A percentile compares a stretch with the other conserved stretches of the same genome.
Conservation (phyloP, 2,113 vertebrate genomes). For the Merops nubicus region DNA sequence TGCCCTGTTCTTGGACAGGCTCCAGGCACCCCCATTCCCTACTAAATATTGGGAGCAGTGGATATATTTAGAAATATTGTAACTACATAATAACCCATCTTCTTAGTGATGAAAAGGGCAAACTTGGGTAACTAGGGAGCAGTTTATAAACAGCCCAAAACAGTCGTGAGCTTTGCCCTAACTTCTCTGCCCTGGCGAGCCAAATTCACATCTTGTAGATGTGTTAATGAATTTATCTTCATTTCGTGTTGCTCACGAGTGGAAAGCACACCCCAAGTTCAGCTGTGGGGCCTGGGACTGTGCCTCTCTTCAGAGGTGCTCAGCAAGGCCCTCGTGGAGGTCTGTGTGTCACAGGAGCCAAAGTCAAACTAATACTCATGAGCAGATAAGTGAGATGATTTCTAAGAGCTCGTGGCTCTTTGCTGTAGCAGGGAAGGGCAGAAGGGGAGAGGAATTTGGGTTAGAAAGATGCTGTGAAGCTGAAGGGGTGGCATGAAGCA, state of each 20-base stretch:
- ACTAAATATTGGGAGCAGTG: not conserved
- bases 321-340: not conserved
- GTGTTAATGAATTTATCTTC: not conserved
- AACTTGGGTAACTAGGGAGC: conserved; percentile 43
- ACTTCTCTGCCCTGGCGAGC: not conserved
- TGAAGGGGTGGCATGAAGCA: not conserved
- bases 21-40: not conserved
- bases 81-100: not conserved
- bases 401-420: not conserved
- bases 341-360: fast-evolving
- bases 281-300: not conserved
- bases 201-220: not conserved
- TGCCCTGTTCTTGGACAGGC: not conserved
- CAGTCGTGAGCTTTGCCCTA: conserved; percentile 4
- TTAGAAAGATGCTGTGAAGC: not conserved
- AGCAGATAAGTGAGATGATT: not conserved
- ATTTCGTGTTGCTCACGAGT: not conserved
- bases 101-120: conserved; percentile 25
- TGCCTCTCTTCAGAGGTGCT: not conserved
- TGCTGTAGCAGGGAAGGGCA: not conserved
- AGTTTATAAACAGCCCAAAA: conserved; percentile 69
- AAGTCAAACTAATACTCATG: not conserved
- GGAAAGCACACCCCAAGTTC: not conserved
- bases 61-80: not conserved
- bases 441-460: not conserved